A percentile compares a stretch with the other conserved stretches of the same genome.
Evolutionary conservation across 2,888 invertebrate genomes (phyloP).

Genomic region (Troides helena): DNA sequence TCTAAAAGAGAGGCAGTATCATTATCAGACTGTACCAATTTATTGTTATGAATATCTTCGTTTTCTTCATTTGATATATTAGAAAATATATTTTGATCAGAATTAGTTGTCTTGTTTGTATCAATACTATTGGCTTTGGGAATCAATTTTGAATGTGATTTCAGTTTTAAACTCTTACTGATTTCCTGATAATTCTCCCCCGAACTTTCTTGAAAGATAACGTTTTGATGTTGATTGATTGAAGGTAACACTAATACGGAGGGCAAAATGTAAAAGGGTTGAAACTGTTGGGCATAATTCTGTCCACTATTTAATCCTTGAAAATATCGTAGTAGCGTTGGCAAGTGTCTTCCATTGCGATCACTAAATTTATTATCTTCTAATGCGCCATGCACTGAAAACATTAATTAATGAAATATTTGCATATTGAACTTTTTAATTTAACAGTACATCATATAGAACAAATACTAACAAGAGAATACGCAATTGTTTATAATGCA

Average conservation of each 20-base stretch:
- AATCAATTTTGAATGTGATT: slow-evolving; percentile 35
- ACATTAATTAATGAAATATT: not conserved
- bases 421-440: not conserved
- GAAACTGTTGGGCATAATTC: slow-evolving; percentile 39
- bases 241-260: slow-evolving; percentile 47
- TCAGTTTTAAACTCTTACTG: slow-evolving; percentile 35
- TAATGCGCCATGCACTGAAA: slow-evolving; percentile 38
- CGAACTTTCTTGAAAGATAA: slow-evolving; percentile 39
- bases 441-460: not conserved
- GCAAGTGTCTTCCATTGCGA: slow-evolving; percentile 36
- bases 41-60: slow-evolving; percentile 37
- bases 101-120: slow-evolving; percentile 16
- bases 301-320: slow-evolving; percentile 45
- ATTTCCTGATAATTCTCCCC: slow-evolving; percentile 42
- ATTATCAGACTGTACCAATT: slow-evolving; percentile 15
- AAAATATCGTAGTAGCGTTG: slow-evolving; percentile 43
- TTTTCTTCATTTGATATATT: slow-evolving; percentile 14
- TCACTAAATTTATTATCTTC: slow-evolving; percentile 29
- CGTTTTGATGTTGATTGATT: slow-evolving; percentile 46
- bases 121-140: slow-evolving; percentile 23
- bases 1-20: not conserved
- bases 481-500: slow-evolving; percentile 35
- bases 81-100: slow-evolving; percentile 1
- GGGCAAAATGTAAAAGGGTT: slow-evolving; percentile 38
- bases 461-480: slow-evolving; percentile 27